Conservation (phyloP, 2,888 invertebrate species). For the Heliconius sara region DNA sequence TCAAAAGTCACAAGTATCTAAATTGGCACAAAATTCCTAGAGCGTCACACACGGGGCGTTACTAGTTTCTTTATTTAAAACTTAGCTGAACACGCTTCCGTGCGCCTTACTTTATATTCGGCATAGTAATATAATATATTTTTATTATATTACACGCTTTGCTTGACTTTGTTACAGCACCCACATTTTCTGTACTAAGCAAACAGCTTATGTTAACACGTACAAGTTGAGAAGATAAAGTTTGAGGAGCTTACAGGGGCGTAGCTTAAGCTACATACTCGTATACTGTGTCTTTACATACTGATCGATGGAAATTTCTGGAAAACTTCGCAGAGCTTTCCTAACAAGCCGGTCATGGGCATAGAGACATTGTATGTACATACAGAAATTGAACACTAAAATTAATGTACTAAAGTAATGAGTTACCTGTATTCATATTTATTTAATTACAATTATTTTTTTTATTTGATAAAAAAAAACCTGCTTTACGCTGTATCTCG, state of each 20-base stretch:
- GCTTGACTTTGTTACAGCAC: neutral
- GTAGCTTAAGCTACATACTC: neutral
- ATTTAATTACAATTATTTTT: neutral
- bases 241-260: neutral
- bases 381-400: neutral
- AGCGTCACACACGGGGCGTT: too few species aligned
- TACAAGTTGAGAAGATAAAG: neutral
- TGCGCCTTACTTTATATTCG: too few species aligned
- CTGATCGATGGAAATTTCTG: neutral
- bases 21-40: too few species aligned
- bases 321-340: neutral
- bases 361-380: neutral
- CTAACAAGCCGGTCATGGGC: neutral
- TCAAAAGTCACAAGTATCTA: too few species aligned
- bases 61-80: too few species aligned
- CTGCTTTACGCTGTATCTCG: too few species aligned
- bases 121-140: neutral
- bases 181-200: slow-evolving; percentile 3
- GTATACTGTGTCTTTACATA: neutral
- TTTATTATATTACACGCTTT: neutral
- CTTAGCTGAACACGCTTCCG: too few species aligned
- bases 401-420: neutral
- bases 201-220: slow-evolving; percentile 2
- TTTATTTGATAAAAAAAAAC: too few species aligned
- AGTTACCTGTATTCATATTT: neutral